These are phyloP conservation scores for Spondyliosoma cantharus DNA, from an alignment of 2,797 vertebrate species.

Conservation along the genomic window DNA sequence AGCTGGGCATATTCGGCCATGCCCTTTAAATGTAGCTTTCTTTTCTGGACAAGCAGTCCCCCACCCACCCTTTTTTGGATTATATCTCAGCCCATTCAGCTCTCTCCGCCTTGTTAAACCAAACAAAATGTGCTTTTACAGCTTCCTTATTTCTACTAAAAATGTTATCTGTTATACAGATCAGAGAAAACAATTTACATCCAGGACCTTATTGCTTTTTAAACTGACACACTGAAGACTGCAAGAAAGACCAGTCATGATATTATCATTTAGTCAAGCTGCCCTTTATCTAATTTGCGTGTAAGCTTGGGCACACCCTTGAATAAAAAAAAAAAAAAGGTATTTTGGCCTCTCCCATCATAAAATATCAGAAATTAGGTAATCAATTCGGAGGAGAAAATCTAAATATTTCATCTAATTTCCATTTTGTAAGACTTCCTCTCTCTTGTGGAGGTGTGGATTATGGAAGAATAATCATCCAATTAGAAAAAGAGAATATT, in stretches of 20 bases:
- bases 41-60: slow-evolving; percentile 27
- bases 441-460: not conserved
- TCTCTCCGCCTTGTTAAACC: not conserved
- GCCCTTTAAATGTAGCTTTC: slow-evolving; percentile 10
- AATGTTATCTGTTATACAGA: slow-evolving; percentile 1
- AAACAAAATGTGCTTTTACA: slow-evolving; percentile 36
- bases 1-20: slow-evolving; percentile 39
- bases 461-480: not conserved
- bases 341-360: slow-evolving; percentile 24
- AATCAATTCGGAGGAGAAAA: not conserved
- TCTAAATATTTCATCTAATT: not conserved
- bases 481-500: slow-evolving; percentile 1
- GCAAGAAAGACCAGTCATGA: slow-evolving; percentile 1
- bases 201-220: not conserved
- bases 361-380: slow-evolving; percentile 39
- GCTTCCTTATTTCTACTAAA: slow-evolving; percentile 29
- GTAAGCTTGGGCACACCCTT: slow-evolving; percentile 72
- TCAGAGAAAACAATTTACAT: slow-evolving; percentile 14
- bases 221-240: not conserved
- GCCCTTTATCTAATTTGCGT: slow-evolving; percentile 47
- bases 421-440: not conserved
- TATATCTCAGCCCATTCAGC: not conserved
- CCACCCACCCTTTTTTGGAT: slow-evolving; percentile 28
- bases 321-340: slow-evolving; percentile 17
- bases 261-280: slow-evolving; percentile 21